These are phyloP conservation scores for Limonius californicus DNA, from an alignment of 1,140 invertebrate species.

Conservation along the genomic window DNA sequence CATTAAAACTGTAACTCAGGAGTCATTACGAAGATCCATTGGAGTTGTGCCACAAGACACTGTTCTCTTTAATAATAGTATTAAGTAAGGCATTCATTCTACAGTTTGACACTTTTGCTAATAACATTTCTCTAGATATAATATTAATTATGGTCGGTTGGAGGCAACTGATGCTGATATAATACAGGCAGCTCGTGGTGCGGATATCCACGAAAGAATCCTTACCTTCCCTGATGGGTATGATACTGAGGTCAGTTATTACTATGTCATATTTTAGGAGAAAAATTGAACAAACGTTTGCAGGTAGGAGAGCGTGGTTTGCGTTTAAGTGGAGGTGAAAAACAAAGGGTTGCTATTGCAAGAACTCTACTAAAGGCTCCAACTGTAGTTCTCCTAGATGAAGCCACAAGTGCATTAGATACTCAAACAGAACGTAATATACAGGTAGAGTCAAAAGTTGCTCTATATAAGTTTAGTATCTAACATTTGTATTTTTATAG, in stretches of 20 bases:
- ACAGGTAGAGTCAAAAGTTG: constrained; percentile 53
- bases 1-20: constrained; percentile 76
- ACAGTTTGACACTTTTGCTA: too few species aligned
- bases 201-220: constrained; percentile 93
- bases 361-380: constrained; percentile 86
- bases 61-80: constrained; percentile 93
- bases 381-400: constrained; percentile 73
- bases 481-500: constrained; percentile 20
- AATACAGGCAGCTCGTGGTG: constrained; percentile 81
- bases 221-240: constrained; percentile 85
- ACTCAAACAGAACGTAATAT: constrained; percentile 83
- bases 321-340: constrained; percentile 83
- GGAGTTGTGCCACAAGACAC: constrained; percentile 98
- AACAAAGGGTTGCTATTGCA: constrained; percentile 91
- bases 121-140: constrained; percentile 62
- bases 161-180: constrained; percentile 77
- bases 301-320: constrained; percentile 77
- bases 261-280: too few species aligned
- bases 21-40: constrained; percentile 69
- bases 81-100: constrained; percentile 69
- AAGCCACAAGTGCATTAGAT: constrained; percentile 83
- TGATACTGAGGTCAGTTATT: constrained; percentile 65
- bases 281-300: too few species aligned
- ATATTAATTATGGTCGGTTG: constrained; percentile 90
- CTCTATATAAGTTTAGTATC: too few species aligned